A percentile compares a stretch with the other conserved stretches of the same genome.
Conservation (phyloP, 2,797 vertebrate genomes). For the Gymnothorax javanicus region DNA sequence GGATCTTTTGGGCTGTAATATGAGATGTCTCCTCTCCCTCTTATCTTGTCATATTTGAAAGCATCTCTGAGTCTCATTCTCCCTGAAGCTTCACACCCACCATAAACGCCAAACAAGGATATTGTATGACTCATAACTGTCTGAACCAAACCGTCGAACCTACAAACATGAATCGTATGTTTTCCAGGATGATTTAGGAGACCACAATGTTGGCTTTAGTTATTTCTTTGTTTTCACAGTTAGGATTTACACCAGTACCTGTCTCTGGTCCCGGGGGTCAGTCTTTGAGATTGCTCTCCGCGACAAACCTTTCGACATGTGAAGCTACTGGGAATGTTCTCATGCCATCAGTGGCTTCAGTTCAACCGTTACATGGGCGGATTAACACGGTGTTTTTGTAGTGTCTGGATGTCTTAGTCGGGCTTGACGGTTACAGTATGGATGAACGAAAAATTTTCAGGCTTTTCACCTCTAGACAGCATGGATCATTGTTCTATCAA, state of each 20-base stretch:
- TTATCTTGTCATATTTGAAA: neutral
- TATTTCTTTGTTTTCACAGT: neutral
- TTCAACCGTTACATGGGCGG: neutral
- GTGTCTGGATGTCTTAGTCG: too few relatives aligned
- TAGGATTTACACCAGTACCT: neutral
- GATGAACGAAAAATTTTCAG: too few relatives aligned
- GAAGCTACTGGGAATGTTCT: neutral
- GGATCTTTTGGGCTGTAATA: neutral
- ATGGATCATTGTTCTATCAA: too few relatives aligned
- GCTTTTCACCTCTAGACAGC: too few relatives aligned
- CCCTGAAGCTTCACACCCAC: neutral
- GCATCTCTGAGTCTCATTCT: neutral
- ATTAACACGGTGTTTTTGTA: neutral
- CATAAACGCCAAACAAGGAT: neutral
- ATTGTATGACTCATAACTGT: neutral
- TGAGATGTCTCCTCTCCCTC: conserved; percentile 4
- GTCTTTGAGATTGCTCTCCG: neutral
- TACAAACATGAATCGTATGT: neutral
- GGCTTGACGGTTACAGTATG: too few relatives aligned
- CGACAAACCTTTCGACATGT: neutral
- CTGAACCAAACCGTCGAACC: neutral
- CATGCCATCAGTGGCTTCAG: neutral
- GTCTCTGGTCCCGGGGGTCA: neutral
- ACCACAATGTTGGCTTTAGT: neutral
- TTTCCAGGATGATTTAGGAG: neutral